These are phyloP conservation scores for Spea multiplicata DNA, from an alignment of 2,113 vertebrate genomes.

Conservation along the genomic window DNA sequence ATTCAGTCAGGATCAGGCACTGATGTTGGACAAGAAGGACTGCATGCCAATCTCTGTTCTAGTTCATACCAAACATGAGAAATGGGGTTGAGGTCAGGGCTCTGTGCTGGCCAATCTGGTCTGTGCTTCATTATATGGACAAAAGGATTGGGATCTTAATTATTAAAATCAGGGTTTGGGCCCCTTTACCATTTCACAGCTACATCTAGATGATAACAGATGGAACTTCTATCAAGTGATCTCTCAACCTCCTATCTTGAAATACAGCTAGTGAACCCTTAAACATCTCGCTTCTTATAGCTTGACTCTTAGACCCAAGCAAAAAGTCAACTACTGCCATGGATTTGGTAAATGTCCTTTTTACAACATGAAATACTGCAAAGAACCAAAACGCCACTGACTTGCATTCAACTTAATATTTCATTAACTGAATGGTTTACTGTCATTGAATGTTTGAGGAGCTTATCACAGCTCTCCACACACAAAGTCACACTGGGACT, in stretches of 20 bases:
- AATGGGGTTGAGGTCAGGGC: too few relatives aligned
- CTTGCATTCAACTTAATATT: constrained; percentile 5
- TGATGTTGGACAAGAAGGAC: too few relatives aligned
- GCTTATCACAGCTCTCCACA: too few relatives aligned
- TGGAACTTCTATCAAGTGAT: constrained; percentile 36
- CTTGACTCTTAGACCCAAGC: constrained; percentile 9
- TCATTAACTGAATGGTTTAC: background rate
- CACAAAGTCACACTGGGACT: too few relatives aligned
- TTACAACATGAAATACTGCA: constrained; percentile 5
- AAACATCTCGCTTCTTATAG: constrained; percentile 33
- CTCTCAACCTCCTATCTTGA: constrained; percentile 29
- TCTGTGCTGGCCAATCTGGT: too few relatives aligned
- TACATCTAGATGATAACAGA: constrained; percentile 35
- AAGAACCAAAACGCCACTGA: background rate
- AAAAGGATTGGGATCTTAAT: too few relatives aligned
- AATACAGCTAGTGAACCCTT: constrained; percentile 24
- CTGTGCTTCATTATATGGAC: too few relatives aligned
- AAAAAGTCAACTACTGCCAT: constrained; percentile 30
- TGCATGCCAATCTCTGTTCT: too few relatives aligned
- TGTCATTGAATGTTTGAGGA: too few relatives aligned
- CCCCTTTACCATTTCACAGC: constrained; percentile 27
- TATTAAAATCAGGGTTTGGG: too few relatives aligned
- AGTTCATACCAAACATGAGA: too few relatives aligned
- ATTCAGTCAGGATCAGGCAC: too few relatives aligned
- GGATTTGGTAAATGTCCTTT: constrained; percentile 11